Base-by-base conservation (phyloP, 2,888 invertebrate genomes). In the Cheilosia variabilis region DNA sequence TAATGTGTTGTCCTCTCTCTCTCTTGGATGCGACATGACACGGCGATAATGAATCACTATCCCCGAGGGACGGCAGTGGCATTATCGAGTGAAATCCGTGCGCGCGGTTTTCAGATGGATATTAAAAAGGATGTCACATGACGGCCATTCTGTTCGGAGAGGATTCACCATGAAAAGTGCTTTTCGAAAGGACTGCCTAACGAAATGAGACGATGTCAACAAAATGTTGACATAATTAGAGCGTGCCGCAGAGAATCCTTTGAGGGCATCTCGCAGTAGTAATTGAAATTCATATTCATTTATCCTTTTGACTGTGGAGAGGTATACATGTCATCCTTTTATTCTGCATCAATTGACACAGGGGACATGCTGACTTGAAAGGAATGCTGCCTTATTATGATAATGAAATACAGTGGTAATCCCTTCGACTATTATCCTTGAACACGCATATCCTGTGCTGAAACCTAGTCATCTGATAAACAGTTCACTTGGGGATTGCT, bases 281-380 rank as follows among this genome's bases (percentile, higher is more conserved):
- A 84, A 84, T 84, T 84, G 84, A 84, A 84, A 84, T 84, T 84
- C 79, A 84, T 80, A 84, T 84, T 75, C 79, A 79, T 81, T 81
- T 81, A 76, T 76, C 76, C 76, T 63, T 75, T 81, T 82, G 71
- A 77, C 76, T 84, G 27, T 22, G 10, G 4, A 13, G 58, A 50
- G 41, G 27, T 7, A 27, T 27, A 75, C 68, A 78, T 73, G 68
- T 57, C 57, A 65, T 79, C 79, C 75, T 79, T 75, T 84, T 76
- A 79, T 79, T 83, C 71, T 66, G 75, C 79, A 57, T 75, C 84
- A 71, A 84, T 80, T 84, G 79, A 53, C 79, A 75, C 79, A 68
- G 69, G 65, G 73, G 71, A 71, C 27, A 52, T 53, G 62, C 22
- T 3, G 55, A 57, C 57, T 68, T 66, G 50, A 75, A 78, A 78